Percentiles rank a stretch among this genome's conserved stretches.
phyloP scores from a whole-genome alignment of 1,140 invertebrate genomes.

The Physella acuta region DNA sequence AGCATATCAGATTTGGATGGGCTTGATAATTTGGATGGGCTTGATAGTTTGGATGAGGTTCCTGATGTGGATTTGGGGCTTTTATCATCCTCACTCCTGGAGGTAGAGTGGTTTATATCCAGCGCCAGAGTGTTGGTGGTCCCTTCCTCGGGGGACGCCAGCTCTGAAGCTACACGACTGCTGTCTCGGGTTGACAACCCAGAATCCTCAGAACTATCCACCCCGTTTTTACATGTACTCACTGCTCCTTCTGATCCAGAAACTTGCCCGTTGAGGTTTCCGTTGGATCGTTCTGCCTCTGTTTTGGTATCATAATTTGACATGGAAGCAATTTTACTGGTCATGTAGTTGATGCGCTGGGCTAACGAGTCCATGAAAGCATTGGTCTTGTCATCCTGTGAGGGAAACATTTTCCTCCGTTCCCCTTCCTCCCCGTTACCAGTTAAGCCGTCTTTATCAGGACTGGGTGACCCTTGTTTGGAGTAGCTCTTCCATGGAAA shows the following conservation, averaged over 20 bases:
- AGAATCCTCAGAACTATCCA: slow-evolving; percentile 13
- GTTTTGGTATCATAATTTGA: not conserved
- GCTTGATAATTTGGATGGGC: not conserved
- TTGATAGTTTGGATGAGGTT: too few relatives aligned
- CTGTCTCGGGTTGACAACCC: slow-evolving; percentile 19
- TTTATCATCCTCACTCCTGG: not conserved
- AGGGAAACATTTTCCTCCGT: slow-evolving; percentile 21
- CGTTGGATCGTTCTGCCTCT: not conserved
- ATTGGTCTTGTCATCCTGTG: slow-evolving; percentile 26
- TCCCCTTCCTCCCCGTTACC: slow-evolving; percentile 14
- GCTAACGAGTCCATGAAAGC: slow-evolving; percentile 25
- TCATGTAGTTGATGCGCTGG: slow-evolving; percentile 26
- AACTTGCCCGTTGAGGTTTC: not conserved
- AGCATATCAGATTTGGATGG: slow-evolving; percentile 12
- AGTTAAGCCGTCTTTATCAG: slow-evolving; percentile 16
- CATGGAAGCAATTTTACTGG: slow-evolving; percentile 21
- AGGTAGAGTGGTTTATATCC: not conserved
- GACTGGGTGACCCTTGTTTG: slow-evolving; percentile 21
- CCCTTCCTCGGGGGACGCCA: slow-evolving; percentile 17
- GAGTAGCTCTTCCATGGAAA: slow-evolving; percentile 28
- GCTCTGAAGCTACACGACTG: not conserved
- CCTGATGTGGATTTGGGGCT: not conserved
- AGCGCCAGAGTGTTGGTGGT: not conserved
- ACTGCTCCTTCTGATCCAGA: not conserved
- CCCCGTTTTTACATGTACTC: not conserved